These are phyloP conservation scores for Clinocottus analis DNA, from an alignment of 2,113 vertebrate genomes.

Conservation along the genomic window DNA sequence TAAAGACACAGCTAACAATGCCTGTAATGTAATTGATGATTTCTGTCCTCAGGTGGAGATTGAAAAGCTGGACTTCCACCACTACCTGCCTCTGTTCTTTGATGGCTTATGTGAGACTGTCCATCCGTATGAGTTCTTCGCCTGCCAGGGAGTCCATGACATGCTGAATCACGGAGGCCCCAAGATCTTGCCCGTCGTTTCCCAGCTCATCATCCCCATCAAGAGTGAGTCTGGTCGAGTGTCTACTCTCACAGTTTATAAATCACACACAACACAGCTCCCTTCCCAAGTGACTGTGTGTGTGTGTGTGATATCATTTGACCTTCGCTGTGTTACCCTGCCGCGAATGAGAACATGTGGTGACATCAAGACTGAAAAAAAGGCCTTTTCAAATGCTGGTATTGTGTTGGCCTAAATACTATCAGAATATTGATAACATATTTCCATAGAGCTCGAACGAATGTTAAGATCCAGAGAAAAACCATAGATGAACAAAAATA, in stretches of 20 bases:
- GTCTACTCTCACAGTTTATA: conserved; percentile 10
- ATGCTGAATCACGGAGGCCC: conserved; percentile 92
- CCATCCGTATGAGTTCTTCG: conserved; percentile 94
- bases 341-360: neutral
- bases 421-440: no score
- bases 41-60: conserved; percentile 86
- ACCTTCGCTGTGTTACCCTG: neutral
- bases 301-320: conserved; percentile 10
- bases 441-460: no score
- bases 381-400: neutral
- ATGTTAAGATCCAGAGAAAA: no score
- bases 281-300: neutral
- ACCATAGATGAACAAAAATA: neutral
- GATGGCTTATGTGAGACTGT: conserved; percentile 92
- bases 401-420: neutral
- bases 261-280: conserved; percentile 21
- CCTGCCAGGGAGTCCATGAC: conserved; percentile 93
- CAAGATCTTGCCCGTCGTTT: conserved; percentile 93
- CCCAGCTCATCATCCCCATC: conserved; percentile 94
- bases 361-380: neutral
- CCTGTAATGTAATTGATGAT: conserved; percentile 37
- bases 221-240: conserved; percentile 86
- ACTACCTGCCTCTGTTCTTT: conserved; percentile 93
- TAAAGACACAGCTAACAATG: conserved; percentile 12
- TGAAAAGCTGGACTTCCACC: conserved; percentile 93